phyloP scores from a whole-genome alignment of 2,888 invertebrate species.

The Drosophila cracens region DNA sequence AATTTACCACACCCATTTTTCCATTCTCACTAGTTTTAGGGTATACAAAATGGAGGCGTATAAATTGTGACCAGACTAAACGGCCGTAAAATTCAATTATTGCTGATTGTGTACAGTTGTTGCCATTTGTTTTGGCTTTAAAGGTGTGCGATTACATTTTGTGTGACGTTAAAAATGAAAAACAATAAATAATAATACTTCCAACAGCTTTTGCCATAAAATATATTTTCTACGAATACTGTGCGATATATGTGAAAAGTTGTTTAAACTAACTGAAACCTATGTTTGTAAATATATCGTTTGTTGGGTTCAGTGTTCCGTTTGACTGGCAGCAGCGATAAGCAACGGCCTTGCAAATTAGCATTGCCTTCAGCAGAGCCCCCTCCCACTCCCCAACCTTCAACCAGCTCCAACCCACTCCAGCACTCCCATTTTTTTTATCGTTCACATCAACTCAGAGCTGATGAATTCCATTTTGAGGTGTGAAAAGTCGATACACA shows the following conservation, averaged over 20 bases:
- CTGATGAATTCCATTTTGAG: slow-evolving; percentile 55
- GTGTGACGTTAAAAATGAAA: background rate
- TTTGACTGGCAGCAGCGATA: slow-evolving; percentile 54
- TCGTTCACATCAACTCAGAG: slow-evolving; percentile 42
- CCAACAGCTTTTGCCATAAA: background rate
- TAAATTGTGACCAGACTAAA: slow-evolving; percentile 63
- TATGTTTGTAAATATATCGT: slow-evolving; percentile 12
- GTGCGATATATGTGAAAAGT: background rate
- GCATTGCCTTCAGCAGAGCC: slow-evolving; percentile 46
- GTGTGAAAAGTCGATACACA: slow-evolving; percentile 71
- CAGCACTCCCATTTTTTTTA: slow-evolving; percentile 44
- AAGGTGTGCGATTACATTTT: slow-evolving; percentile 36
- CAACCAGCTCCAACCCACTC: background rate
- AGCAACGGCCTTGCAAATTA: slow-evolving; percentile 74
- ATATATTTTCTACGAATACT: background rate
- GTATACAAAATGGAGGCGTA: slow-evolving; percentile 25
- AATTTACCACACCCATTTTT: background rate
- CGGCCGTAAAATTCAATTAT: slow-evolving; percentile 69
- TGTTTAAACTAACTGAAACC: background rate
- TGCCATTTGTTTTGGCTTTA: slow-evolving; percentile 4
- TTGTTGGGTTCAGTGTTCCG: slow-evolving; percentile 46
- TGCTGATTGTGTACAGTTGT: slow-evolving; percentile 57
- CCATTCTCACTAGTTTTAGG: background rate
- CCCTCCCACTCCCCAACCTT: background rate
- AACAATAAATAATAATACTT: background rate